Base-by-base conservation (phyloP, 2,113 vertebrate genomes). In the Columba janthina region DNA sequence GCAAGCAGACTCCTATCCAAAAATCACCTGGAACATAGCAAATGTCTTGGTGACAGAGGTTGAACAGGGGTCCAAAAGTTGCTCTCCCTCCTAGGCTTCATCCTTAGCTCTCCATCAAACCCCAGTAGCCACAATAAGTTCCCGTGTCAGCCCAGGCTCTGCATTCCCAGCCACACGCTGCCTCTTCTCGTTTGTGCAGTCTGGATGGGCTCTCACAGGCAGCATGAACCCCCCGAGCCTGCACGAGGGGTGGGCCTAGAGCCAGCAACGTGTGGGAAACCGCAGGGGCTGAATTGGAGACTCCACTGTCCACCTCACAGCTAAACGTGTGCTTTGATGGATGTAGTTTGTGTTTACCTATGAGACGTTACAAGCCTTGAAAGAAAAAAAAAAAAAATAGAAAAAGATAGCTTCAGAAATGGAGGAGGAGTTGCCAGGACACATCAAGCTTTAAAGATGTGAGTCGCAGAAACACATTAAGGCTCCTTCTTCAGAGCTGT, bases 361-460 rank as follows among this genome's bases (percentile, higher is more conserved):
- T 29, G 46, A 93, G 93, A 88, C 11, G 10, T 54, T n/a, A 56
- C 48, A 93, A 80, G 83, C 36, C 81, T 77, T 70, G 64, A 87
- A 78, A 61, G 18, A 21, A 48, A 12, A 25, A 32, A 10, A 4
- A 8, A 44, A 36, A 75, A 48, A 65, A 48, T 10, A 58, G 21
- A 25, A 42, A 71, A 62, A 66, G 10, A 77, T 36, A 91, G 57
- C 90, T 95, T 92, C 66, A 92, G 80, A 95, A 96, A 95, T 0
- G 0, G 85, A 91, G 61, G 60, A 90, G 82, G 78, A 83, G 70
- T 94, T 95, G 88, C 92, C 95, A 95, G 89, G 82, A 93, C 89
- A 85, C 70, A 82, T 94, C 92, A 93, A 89, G 86, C 62, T 92
- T 92, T 85, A 92, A 84, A 93, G 53, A 90, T 72, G 40, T 8